Evolutionary conservation across 2,888 invertebrate species (phyloP).

Genomic region (Shargacucullia verbasci): DNA sequence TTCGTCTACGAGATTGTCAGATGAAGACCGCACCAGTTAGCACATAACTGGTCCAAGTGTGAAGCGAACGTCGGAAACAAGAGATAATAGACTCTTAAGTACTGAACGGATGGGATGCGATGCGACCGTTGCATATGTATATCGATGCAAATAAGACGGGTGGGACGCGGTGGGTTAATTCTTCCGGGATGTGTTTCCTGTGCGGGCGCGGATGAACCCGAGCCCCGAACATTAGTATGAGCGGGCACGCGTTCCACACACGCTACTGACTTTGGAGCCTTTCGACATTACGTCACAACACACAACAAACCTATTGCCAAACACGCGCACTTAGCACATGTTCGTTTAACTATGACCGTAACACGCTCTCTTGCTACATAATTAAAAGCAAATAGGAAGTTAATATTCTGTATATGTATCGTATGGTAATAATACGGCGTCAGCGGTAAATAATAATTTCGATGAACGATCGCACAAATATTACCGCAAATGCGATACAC

Average conservation of each 20-base stretch:
- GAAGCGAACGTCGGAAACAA: slow-evolving; percentile 39
- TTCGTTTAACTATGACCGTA: slow-evolving; percentile 20
- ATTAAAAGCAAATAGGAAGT: slow-evolving; percentile 9
- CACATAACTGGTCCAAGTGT: slow-evolving; percentile 45
- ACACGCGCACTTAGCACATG: slow-evolving; percentile 26
- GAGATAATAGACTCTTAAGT: slow-evolving; percentile 45
- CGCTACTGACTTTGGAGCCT: slow-evolving; percentile 27
- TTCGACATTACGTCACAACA: slow-evolving; percentile 44
- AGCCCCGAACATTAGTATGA: slow-evolving; percentile 73
- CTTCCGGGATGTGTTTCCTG: slow-evolving; percentile 89
- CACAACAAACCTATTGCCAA: slow-evolving; percentile 34
- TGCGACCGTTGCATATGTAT: slow-evolving; percentile 66
- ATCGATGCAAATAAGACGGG: slow-evolving; percentile 77
- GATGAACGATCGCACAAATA: too few relatives aligned
- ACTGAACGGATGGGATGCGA: slow-evolving; percentile 45
- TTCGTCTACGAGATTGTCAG: slow-evolving; percentile 16
- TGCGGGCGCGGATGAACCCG: slow-evolving; percentile 59
- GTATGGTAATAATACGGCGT: not conserved
- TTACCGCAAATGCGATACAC: too few relatives aligned
- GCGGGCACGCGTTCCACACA: slow-evolving; percentile 66
- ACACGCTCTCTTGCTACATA: slow-evolving; percentile 5
- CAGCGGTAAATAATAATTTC: not conserved
- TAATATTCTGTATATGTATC: not conserved
- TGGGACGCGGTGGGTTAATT: slow-evolving; percentile 76
- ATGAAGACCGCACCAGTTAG: slow-evolving; percentile 47